A percentile compares a stretch with the other conserved stretches of the same genome.
phyloP scores from a whole-genome alignment of 2,113 vertebrate species.

The Myrmophylax atrothorax region DNA sequence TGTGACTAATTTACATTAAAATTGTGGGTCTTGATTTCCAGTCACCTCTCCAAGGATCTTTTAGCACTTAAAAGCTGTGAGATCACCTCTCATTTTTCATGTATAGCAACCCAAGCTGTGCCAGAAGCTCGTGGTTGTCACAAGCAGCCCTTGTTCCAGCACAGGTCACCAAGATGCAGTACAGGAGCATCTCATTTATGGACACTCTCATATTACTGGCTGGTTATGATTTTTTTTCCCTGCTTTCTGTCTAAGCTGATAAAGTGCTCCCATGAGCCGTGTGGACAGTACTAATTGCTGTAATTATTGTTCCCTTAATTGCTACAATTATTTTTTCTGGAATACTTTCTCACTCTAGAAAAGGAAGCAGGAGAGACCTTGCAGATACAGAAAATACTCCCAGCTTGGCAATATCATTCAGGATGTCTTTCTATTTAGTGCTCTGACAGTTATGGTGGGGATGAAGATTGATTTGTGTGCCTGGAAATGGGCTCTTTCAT shows the following conservation, averaged over 20 bases:
- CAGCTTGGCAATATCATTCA: neutral
- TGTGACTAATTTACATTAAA: neutral
- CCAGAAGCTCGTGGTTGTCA: neutral
- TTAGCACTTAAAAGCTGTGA: neutral
- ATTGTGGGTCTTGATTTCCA: neutral
- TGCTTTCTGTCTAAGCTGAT: neutral
- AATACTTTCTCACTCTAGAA: neutral
- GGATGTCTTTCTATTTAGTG: neutral
- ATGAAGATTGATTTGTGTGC: neutral
- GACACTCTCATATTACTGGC: neutral
- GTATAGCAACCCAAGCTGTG: neutral
- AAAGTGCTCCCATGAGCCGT: neutral
- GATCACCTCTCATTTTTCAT: neutral
- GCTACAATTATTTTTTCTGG: neutral
- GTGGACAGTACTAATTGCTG: constrained; percentile 29
- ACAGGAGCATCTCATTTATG: neutral
- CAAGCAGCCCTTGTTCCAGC: neutral
- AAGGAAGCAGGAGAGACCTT: neutral
- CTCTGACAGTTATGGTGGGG: neutral
- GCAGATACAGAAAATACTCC: neutral
- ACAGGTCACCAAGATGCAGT: neutral
- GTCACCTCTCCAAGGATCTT: neutral
- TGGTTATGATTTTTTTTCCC: neutral
- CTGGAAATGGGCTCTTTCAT: neutral
- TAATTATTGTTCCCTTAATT: constrained; percentile 33